phyloP scores from a whole-genome alignment of 2,888 invertebrate genomes.

The Plemyria rubiginata region DNA sequence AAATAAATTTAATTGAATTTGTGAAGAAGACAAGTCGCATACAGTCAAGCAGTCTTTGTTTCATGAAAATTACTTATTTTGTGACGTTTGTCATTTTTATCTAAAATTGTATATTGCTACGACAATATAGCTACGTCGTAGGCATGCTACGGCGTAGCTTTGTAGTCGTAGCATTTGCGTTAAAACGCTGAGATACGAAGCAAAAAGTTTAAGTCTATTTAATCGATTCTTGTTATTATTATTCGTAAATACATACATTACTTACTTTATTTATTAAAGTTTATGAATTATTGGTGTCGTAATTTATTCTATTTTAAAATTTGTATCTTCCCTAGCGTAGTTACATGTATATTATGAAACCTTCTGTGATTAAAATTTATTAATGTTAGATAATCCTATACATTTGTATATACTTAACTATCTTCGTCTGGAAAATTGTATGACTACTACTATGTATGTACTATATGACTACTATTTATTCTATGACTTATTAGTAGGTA shows the following conservation, averaged over 20 bases:
- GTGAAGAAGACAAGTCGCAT: no score
- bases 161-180: not conserved
- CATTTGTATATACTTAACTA: conserved; percentile 27
- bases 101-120: not conserved
- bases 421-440: conserved; percentile 15
- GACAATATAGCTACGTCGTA: not conserved
- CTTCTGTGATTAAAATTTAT: conserved; percentile 39
- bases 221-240: not conserved
- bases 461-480: no score
- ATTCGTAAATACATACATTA: no score
- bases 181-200: no score
- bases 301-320: conserved; percentile 7
- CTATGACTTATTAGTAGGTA: no score
- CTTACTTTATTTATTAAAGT: not conserved
- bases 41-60: no score
- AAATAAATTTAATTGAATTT: no score
- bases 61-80: no score
- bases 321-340: conserved; percentile 20
- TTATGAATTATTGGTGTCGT: conserved; percentile 3
- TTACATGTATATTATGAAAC: conserved; percentile 29
- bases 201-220: not conserved
- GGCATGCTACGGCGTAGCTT: not conserved
- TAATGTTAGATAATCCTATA: conserved; percentile 25
- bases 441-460: no score
- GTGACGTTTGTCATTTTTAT: not conserved